Base-by-base conservation (phyloP, 2,797 vertebrate genomes). In the Podarcis siculus region DNA sequence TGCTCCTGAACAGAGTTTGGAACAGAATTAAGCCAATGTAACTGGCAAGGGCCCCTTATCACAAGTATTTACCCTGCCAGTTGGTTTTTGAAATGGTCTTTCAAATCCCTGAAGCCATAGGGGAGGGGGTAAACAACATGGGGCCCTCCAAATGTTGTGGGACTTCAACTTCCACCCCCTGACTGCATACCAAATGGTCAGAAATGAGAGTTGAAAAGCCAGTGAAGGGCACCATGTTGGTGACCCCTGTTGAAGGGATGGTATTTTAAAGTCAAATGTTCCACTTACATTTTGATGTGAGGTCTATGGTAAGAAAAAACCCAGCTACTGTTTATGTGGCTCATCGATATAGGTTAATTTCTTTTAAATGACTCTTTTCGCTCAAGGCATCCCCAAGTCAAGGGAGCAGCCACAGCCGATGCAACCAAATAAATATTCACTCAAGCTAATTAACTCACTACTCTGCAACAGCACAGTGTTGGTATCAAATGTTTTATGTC, bases 401-500 rank as follows among this genome's bases (percentile, higher is more conserved):
- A 92, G 49, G 92, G 80, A n/a, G 81, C 27, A 90, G 86, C 88
- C 94, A 87, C 79, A 95, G 91, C 87, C 88, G 93, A 83, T 10
- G 76, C 86, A 79, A 84, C 80, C 93, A 93, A 94, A 94, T 88
- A 92, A 91, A 94, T 95, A 95, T 94, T 95, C 94, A 90, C 93
- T 95, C 92, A 35, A 84, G 89, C 89, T 95, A 94, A 96, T 96
- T 96, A 97, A 96, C 96, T 95, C 96, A 82, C 69, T 83, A 86
- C 86, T 86, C 86, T 37, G 86, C 90, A 87, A 90, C 88, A 55
- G 83, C 81, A 81, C 30, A 7, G 94, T 93, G 91, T 95, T 93
- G 87, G 91, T 95, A 94, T 97, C 94, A 95, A 96, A 95, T 95
- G 89, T 92, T 94, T 96, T 92, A 90, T 95, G 85, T 95, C 95